phyloP scores from a whole-genome alignment of 2,888 invertebrate species.

The Hyposoter didymator region DNA sequence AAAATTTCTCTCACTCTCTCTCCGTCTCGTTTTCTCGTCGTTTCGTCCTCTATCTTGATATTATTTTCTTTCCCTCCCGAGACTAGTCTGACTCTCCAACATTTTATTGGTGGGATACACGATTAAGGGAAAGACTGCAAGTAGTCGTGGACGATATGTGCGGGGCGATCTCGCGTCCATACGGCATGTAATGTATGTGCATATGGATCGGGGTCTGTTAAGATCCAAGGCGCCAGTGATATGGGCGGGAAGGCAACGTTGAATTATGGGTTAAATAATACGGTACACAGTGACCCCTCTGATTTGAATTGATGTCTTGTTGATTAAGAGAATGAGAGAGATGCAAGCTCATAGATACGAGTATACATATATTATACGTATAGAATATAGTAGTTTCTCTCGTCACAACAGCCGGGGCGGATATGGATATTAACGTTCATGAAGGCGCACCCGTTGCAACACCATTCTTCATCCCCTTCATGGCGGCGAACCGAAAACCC shows the following conservation, averaged over 20 bases:
- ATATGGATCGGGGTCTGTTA: constrained; percentile 20
- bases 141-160: background rate
- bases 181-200: constrained; percentile 25
- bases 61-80: constrained; percentile 28
- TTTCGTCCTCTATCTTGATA: constrained; percentile 6
- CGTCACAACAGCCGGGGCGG: constrained; percentile 53
- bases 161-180: background rate
- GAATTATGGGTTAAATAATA: constrained; percentile 62
- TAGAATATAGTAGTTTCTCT: constrained; percentile 26
- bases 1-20: constrained; percentile 8
- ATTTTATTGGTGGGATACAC: constrained; percentile 5
- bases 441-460: constrained; percentile 50
- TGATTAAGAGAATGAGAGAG: constrained; percentile 67
- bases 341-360: background rate
- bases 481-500: constrained; percentile 36
- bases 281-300: constrained; percentile 53
- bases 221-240: constrained; percentile 44
- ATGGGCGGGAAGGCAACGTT: constrained; percentile 16
- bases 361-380: constrained; percentile 5
- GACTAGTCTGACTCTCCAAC: constrained; percentile 2
- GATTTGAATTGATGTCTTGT: constrained; percentile 69
- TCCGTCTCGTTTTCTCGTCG: background rate
- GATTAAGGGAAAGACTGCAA: constrained; percentile 1
- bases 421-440: constrained; percentile 70
- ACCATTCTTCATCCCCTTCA: constrained; percentile 61